Evolutionary conservation across 2,888 invertebrate genomes (phyloP).

Genomic region (Cyclophora albipunctata): DNA sequence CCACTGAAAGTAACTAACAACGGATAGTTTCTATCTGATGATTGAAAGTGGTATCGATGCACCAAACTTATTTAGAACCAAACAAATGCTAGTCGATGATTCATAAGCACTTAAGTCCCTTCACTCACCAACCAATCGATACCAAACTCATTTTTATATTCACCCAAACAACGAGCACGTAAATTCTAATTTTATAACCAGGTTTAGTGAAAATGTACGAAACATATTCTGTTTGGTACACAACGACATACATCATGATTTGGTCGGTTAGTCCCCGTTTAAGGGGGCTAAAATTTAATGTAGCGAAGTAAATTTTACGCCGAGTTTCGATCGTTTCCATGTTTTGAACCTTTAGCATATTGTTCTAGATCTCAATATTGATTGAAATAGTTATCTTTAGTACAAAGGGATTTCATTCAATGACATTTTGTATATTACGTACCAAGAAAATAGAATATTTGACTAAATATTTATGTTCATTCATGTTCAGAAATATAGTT

Average conservation of each 20-base stretch:
- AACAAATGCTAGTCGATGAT: slow-evolving; percentile 27
- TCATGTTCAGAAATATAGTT: no score
- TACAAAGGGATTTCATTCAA: no score
- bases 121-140: slow-evolving; percentile 22
- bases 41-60: no score
- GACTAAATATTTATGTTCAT: no score
- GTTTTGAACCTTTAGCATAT: neutral
- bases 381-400: no score
- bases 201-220: slow-evolving; percentile 23
- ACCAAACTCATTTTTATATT: slow-evolving; percentile 22
- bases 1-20: no score
- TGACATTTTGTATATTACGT: no score
- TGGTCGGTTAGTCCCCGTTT: slow-evolving; percentile 35
- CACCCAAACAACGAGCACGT: slow-evolving; percentile 14
- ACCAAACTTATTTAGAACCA: no score
- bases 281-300: slow-evolving; percentile 36
- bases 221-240: slow-evolving; percentile 5
- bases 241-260: slow-evolving; percentile 26
- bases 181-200: slow-evolving; percentile 12
- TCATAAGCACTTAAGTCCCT: slow-evolving; percentile 31
- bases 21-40: no score
- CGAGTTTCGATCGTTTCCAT: slow-evolving; percentile 12
- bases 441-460: no score
- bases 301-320: slow-evolving; percentile 36
- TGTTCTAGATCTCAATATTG: no score